A percentile compares a stretch with the other conserved stretches of the same genome.
Conservation (phyloP, 2,888 invertebrate genomes). For the Idaea aversata region DNA sequence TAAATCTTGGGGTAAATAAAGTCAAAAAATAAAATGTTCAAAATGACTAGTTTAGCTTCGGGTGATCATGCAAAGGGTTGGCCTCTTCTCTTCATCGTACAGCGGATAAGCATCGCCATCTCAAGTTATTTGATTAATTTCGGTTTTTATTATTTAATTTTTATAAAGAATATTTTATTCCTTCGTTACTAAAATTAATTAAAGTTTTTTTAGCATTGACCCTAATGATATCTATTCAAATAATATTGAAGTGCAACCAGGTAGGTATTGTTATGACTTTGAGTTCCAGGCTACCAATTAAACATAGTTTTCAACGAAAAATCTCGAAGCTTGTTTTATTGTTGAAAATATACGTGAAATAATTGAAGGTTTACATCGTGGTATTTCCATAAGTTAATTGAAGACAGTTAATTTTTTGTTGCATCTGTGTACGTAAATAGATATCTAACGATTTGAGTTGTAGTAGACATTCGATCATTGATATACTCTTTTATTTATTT, state of each 20-base stretch:
- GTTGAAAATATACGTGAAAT: neutral
- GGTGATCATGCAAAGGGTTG: too few relatives aligned
- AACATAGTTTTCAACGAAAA: constrained; percentile 2
- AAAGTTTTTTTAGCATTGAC: neutral
- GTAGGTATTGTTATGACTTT: neutral
- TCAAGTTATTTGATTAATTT: too few relatives aligned
- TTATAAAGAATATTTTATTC: too few relatives aligned
- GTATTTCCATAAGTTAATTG: neutral
- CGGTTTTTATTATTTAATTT: too few relatives aligned
- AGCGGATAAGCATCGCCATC: too few relatives aligned
- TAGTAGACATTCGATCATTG: neutral
- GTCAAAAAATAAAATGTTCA: too few relatives aligned
- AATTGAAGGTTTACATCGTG: neutral
- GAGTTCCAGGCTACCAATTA: constrained; percentile 12
- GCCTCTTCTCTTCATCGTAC: too few relatives aligned
- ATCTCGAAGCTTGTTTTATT: neutral
- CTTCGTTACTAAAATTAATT: neutral
- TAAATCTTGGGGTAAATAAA: too few relatives aligned
- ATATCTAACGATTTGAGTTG: neutral
- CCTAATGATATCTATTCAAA: neutral
- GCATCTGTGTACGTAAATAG: neutral
- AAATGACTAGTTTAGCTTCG: too few relatives aligned
- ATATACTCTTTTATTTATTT: neutral
- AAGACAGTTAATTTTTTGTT: neutral
- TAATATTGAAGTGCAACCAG: neutral